These are phyloP conservation scores for Cotesia vestalis DNA, from an alignment of 1,140 invertebrate genomes.

Conservation along the genomic window DNA sequence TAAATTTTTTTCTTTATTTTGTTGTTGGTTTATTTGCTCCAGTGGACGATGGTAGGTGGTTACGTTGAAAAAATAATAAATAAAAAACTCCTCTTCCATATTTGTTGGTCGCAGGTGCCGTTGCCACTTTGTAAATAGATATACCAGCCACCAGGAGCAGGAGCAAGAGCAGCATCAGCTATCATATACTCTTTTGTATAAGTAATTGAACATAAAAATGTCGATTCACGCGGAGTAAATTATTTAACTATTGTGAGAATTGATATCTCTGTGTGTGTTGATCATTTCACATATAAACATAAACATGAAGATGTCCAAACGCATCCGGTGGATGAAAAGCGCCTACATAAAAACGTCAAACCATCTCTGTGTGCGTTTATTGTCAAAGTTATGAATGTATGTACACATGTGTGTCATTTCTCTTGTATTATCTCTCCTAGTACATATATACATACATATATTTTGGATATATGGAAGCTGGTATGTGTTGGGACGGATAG, in stretches of 20 bases:
- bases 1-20: too few species aligned
- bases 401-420: constrained; percentile 10
- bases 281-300: not conserved
- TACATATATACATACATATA: not conserved
- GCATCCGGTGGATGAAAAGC: constrained; percentile 21
- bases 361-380: not conserved
- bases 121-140: constrained; percentile 11
- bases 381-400: constrained; percentile 29
- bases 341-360: constrained; percentile 39
- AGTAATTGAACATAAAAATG: constrained; percentile 45
- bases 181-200: constrained; percentile 30
- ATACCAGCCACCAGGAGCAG: not conserved
- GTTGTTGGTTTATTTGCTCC: too few species aligned
- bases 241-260: constrained; percentile 8
- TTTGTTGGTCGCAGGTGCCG: constrained; percentile 20
- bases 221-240: constrained; percentile 37
- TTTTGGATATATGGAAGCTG: constrained; percentile 11
- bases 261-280: not conserved
- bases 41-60: not conserved
- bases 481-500: constrained; percentile 24
- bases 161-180: not conserved
- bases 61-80: not conserved
- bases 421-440: constrained; percentile 3
- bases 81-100: not conserved
- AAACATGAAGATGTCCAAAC: constrained; percentile 17